These are phyloP conservation scores for Brassicogethes aeneus DNA, from an alignment of 2,888 invertebrate species.

Conservation along the genomic window DNA sequence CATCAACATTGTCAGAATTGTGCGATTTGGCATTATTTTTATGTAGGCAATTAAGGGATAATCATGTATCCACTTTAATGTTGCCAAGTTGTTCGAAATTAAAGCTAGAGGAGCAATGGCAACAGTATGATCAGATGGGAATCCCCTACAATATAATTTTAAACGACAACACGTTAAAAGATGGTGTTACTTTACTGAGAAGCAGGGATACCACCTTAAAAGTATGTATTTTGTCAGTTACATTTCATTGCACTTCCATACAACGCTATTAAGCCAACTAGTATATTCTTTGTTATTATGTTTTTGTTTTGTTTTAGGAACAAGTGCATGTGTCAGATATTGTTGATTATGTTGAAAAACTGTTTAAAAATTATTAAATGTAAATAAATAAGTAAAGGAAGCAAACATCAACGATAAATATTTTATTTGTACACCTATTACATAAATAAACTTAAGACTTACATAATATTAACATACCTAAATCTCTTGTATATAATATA, in stretches of 20 bases:
- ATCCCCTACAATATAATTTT: constrained; percentile 68
- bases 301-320: no score
- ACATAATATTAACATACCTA: not conserved
- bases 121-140: constrained; percentile 52
- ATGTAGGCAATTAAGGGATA: constrained; percentile 43
- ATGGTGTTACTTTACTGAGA: constrained; percentile 59
- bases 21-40: constrained; percentile 48
- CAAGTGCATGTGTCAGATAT: constrained; percentile 60
- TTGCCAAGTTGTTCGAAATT: constrained; percentile 32
- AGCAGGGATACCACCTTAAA: constrained; percentile 58
- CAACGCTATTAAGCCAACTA: not conserved
- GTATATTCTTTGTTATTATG: constrained; percentile 20
- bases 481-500: not conserved
- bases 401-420: no score
- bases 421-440: not conserved
- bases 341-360: constrained; percentile 48
- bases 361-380: constrained; percentile 41
- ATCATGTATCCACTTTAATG: constrained; percentile 38
- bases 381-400: constrained; percentile 1
- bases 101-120: constrained; percentile 39
- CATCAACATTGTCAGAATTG: constrained; percentile 36
- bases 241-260: constrained; percentile 13
- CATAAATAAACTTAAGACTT: not conserved
- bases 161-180: constrained; percentile 54
- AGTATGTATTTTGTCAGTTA: constrained; percentile 40